Conservation (phyloP, 2,888 invertebrate genomes). For the Acleris emargana region DNA sequence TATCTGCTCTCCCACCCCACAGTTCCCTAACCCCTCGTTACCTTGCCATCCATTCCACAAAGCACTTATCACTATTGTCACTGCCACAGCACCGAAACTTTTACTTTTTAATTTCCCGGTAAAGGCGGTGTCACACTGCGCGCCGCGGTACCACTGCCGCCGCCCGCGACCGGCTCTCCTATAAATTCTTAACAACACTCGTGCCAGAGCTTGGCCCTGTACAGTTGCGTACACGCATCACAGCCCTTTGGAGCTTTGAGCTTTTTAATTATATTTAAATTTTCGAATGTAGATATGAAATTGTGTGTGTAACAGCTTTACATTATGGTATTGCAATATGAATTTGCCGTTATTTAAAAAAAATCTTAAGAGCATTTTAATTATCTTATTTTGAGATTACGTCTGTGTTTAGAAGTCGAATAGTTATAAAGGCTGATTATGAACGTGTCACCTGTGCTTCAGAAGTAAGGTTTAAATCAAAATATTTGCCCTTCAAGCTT, state of each 20-base stretch:
- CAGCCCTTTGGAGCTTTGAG: conserved; percentile 27
- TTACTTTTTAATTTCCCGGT: conserved; percentile 60
- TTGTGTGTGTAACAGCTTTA: too few species aligned
- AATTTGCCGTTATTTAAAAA: too few species aligned
- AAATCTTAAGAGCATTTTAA: too few species aligned
- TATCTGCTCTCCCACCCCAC: too few species aligned
- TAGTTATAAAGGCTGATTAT: too few species aligned
- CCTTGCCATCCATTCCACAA: conserved; percentile 74
- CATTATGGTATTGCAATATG: too few species aligned
- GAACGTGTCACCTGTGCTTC: too few species aligned
- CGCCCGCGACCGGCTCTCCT: conserved; percentile 71
- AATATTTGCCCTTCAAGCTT: too few species aligned
- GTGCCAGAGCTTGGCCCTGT: conserved; percentile 75
- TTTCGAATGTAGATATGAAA: too few species aligned
- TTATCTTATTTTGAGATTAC: too few species aligned
- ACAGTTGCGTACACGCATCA: conserved; percentile 56
- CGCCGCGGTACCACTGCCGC: conserved; percentile 57
- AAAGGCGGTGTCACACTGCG: conserved; percentile 45
- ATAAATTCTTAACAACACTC: conserved; percentile 80
- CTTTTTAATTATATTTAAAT: conserved; percentile 1
- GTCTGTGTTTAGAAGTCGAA: too few species aligned
- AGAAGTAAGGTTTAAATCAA: too few species aligned
- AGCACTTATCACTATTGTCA: conserved; percentile 47
- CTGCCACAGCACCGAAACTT: conserved; percentile 57
- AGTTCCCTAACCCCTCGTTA: conserved; percentile 34